Percentiles rank a stretch among this genome's conserved stretches.
These are phyloP conservation scores for Leptocoma aspasia DNA, from an alignment of 2,113 vertebrate species.

Conservation along the genomic window DNA sequence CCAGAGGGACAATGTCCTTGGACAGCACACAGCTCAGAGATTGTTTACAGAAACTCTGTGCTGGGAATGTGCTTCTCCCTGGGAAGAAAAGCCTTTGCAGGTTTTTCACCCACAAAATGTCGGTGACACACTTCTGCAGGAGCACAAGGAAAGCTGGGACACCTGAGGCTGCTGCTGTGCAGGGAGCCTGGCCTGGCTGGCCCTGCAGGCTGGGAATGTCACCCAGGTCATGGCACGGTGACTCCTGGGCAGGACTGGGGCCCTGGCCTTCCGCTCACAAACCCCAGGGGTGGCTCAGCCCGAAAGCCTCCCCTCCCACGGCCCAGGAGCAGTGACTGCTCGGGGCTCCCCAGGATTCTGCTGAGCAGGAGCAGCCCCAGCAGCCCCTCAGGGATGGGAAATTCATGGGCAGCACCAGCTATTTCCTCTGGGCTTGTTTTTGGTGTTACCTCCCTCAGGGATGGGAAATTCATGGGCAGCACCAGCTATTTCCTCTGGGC, in stretches of 20 bases:
- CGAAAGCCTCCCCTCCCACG: conserved; percentile 40
- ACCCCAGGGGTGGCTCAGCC: not conserved
- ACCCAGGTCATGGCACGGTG: not conserved
- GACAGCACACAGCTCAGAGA: no score
- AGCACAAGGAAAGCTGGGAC: not conserved
- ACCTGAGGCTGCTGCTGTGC: not conserved
- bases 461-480: not conserved
- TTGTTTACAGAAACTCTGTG: no score
- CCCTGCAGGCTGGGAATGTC: not conserved
- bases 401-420: not conserved
- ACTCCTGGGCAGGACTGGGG: not conserved
- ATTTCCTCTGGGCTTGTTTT: not conserved
- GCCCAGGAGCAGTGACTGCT: not conserved
- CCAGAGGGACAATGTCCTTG: no score
- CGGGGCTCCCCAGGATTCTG: conserved; percentile 23
- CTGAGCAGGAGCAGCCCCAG: not conserved
- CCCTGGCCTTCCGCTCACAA: not conserved
- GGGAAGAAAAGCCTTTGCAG: no score
- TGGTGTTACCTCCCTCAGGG: not conserved
- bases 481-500: not conserved
- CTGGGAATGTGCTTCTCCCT: no score
- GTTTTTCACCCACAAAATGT: no score
- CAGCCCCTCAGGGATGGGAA: not conserved
- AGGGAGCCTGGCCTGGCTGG: not conserved
- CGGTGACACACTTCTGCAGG: no score